phyloP scores from a whole-genome alignment of 2,888 invertebrate species.

The Alviniconcha strummeri region DNA sequence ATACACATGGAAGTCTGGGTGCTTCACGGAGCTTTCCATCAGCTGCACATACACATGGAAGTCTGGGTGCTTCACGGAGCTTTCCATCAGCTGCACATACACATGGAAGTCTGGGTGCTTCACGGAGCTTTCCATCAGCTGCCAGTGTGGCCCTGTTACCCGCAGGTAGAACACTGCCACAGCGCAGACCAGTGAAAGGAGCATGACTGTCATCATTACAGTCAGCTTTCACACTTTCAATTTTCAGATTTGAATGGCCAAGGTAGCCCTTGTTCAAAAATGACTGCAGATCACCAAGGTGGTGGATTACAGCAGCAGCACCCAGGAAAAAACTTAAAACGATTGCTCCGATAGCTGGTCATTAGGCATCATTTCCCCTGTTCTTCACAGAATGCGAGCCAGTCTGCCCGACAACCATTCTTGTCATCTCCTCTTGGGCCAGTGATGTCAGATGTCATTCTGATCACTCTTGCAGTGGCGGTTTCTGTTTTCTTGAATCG shows the following conservation, averaged over 20 bases:
- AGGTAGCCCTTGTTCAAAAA: not conserved
- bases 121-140: not conserved
- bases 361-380: not conserved
- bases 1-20: not conserved
- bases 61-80: too few species aligned
- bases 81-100: not conserved
- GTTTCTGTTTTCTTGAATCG: not conserved
- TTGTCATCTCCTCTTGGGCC: constrained; percentile 25
- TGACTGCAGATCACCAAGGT: not conserved
- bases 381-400: not conserved
- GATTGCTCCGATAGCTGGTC: constrained; percentile 12
- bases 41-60: not conserved
- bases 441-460: not conserved
- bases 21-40: not conserved
- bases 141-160: not conserved
- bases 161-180: not conserved
- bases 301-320: constrained; percentile 15
- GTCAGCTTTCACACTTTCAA: not conserved
- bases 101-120: not conserved
- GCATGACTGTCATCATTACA: not conserved
- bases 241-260: not conserved
- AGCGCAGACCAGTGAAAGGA: not conserved
- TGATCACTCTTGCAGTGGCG: not conserved
- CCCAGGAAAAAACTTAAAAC: constrained; percentile 19
- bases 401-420: constrained; percentile 8